These are phyloP conservation scores for Teleiodes luculella DNA, from an alignment of 2,888 invertebrate species.

Conservation along the genomic window DNA sequence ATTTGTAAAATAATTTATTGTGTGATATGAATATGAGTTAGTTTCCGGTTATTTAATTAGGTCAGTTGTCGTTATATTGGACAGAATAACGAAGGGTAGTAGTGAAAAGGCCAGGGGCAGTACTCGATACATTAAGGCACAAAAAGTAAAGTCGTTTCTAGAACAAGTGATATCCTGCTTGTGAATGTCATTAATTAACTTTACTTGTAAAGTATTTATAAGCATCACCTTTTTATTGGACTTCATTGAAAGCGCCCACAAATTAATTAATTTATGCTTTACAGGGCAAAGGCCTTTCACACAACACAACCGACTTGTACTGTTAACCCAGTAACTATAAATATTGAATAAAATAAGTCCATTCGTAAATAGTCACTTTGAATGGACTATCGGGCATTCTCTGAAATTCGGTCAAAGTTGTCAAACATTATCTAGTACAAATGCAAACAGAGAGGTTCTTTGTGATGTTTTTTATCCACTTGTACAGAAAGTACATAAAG, in stretches of 20 bases:
- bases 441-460: conserved; percentile 29
- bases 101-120: no score
- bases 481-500: conserved; percentile 28
- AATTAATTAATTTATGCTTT: not conserved
- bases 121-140: no score
- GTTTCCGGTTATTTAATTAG: no score
- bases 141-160: no score
- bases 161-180: no score
- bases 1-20: not conserved
- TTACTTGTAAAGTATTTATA: no score
- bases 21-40: no score
- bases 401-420: conserved; percentile 9
- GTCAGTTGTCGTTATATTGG: no score
- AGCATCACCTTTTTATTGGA: conserved; percentile 4
- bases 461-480: conserved; percentile 32
- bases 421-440: conserved; percentile 26
- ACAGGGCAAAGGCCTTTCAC: conserved; percentile 5
- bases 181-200: no score
- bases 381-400: conserved; percentile 1
- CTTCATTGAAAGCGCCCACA: conserved; percentile 1
- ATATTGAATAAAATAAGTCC: conserved; percentile 1
- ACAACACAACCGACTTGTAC: not conserved
- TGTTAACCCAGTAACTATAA: conserved; percentile 12
- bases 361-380: not conserved
- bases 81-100: no score